These are phyloP conservation scores for Empidonax alnorum DNA, from an alignment of 2,113 vertebrate genomes.

Conservation along the genomic window DNA sequence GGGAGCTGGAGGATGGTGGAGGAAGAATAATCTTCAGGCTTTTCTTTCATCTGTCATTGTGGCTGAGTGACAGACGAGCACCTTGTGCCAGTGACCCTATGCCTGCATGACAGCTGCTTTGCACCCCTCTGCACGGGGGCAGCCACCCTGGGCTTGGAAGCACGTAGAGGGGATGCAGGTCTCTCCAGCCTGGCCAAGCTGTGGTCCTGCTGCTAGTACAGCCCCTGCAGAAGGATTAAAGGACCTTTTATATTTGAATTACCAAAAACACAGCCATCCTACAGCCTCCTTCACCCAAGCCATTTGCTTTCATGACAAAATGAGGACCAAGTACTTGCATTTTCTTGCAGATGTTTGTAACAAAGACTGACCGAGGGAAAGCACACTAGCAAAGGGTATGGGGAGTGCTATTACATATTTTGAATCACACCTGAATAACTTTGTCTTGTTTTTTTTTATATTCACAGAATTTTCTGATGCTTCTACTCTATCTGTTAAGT, in stretches of 20 bases:
- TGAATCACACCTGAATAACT: background rate
- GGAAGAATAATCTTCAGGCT: background rate
- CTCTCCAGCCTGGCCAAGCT: background rate
- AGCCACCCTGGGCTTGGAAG: background rate
- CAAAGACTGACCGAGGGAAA: background rate
- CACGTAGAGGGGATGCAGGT: accelerated
- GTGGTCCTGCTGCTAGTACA: background rate
- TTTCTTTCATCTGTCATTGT: background rate
- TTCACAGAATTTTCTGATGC: background rate
- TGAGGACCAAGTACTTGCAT: background rate
- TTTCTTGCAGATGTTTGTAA: background rate
- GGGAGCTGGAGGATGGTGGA: background rate
- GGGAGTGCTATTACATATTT: background rate
- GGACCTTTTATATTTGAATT: background rate
- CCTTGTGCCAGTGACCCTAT: background rate
- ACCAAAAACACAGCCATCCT: background rate
- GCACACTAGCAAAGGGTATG: background rate
- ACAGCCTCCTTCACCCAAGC: background rate
- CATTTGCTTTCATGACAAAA: background rate
- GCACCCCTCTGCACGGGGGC: background rate
- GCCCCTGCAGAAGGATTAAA: background rate
- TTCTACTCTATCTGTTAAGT: background rate
- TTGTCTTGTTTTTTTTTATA: background rate
- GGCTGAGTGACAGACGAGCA: background rate
- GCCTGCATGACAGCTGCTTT: background rate